Percentiles rank a stretch among this genome's conserved stretches.
phyloP scores from a whole-genome alignment of 2,888 invertebrate species.

The Xestobium rufovillosum region DNA sequence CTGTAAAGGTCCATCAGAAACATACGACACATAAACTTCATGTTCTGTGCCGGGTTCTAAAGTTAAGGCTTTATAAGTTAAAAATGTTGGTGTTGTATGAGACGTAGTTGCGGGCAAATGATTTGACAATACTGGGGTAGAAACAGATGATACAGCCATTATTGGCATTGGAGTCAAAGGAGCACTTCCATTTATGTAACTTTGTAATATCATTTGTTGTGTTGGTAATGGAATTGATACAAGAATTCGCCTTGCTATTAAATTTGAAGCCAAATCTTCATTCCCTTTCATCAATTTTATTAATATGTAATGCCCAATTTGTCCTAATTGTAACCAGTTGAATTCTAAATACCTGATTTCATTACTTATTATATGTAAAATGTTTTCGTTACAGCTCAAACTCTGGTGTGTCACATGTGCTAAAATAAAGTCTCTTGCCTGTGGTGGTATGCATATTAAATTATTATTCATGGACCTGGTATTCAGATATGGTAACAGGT shows the following conservation, averaged over 20 bases:
- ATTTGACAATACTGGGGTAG: slow-evolving; percentile 9
- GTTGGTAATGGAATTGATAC: slow-evolving; percentile 41
- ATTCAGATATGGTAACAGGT: slow-evolving; percentile 51
- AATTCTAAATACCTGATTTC: slow-evolving; percentile 42
- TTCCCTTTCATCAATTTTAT: slow-evolving; percentile 46
- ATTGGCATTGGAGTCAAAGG: not conserved
- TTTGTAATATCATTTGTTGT: slow-evolving; percentile 40
- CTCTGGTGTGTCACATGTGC: slow-evolving; percentile 49
- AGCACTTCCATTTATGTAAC: not conserved
- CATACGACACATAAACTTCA: slow-evolving; percentile 64
- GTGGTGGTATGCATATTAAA: slow-evolving; percentile 44
- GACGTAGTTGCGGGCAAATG: slow-evolving; percentile 10
- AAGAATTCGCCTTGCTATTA: slow-evolving; percentile 43
- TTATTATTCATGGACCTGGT: slow-evolving; percentile 50
- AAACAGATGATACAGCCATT: too few species aligned
- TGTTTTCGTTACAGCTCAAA: slow-evolving; percentile 46
- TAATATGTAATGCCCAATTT: slow-evolving; percentile 40
- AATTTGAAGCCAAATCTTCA: slow-evolving; percentile 44
- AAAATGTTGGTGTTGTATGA: slow-evolving; percentile 38
- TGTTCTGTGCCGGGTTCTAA: slow-evolving; percentile 52
- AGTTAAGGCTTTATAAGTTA: slow-evolving; percentile 49
- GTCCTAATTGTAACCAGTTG: slow-evolving; percentile 41
- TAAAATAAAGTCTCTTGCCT: slow-evolving; percentile 54
- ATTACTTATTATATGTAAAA: slow-evolving; percentile 41
- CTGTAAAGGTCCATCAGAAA: slow-evolving; percentile 71